These are phyloP conservation scores for Valencia hispanica DNA, from an alignment of 2,797 vertebrate species.

Conservation along the genomic window DNA sequence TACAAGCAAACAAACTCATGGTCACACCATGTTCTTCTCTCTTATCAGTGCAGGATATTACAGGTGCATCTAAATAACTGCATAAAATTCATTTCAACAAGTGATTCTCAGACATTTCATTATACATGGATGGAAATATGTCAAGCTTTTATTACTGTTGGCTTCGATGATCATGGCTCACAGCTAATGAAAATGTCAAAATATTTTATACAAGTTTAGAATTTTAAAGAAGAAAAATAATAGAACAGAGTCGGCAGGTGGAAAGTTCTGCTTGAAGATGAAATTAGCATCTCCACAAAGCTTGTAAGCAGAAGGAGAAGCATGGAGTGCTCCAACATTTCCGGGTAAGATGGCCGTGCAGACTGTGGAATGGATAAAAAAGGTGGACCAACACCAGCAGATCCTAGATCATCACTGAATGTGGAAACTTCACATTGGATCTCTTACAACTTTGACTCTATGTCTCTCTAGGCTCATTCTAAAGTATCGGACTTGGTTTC, in stretches of 20 bases:
- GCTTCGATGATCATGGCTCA: background rate
- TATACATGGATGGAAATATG: background rate
- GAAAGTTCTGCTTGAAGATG: background rate
- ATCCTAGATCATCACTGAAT: background rate
- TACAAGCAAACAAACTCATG: slow-evolving; percentile 20
- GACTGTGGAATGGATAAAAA: background rate
- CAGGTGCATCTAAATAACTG: background rate
- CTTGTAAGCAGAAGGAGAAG: background rate
- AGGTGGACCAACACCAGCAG: background rate
- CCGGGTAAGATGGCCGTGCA: background rate
- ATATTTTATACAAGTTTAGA: background rate
- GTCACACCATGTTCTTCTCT: slow-evolving; percentile 16
- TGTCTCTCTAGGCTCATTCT: background rate
- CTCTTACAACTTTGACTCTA: background rate
- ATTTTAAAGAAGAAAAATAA: background rate
- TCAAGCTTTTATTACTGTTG: background rate
- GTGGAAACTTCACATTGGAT: background rate
- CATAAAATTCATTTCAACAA: background rate
- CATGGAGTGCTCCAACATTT: background rate
- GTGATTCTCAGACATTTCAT: background rate
- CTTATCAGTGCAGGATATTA: background rate
- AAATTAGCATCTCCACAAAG: background rate
- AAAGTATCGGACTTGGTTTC: background rate
- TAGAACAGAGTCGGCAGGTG: background rate
- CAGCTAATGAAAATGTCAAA: background rate